A percentile compares a stretch with the other conserved stretches of the same genome.
These are phyloP conservation scores for Alsophila aescularia DNA, from an alignment of 2,888 invertebrate genomes.

Conservation along the genomic window DNA sequence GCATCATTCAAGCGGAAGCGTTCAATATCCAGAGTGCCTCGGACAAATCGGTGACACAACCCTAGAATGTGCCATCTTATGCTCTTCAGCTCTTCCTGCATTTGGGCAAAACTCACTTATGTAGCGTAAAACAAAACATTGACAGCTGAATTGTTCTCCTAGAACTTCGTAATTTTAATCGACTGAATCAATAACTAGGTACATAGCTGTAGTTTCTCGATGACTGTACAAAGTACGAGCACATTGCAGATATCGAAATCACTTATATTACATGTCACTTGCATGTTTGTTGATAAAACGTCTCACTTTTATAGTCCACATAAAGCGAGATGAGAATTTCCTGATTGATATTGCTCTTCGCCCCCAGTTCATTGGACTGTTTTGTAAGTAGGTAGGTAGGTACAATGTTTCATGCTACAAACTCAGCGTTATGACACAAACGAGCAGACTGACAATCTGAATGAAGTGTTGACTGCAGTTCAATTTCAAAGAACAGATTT, in stretches of 20 bases:
- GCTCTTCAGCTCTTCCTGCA: no score
- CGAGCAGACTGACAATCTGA: constrained; percentile 34
- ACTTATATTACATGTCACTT: constrained; percentile 18
- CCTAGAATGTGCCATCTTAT: no score
- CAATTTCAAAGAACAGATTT: constrained; percentile 8
- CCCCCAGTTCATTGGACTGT: constrained; percentile 50
- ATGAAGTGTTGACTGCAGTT: constrained; percentile 38
- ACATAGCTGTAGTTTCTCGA: background rate
- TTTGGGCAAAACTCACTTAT: no score
- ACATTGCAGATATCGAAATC: background rate
- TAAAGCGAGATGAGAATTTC: constrained; percentile 61
- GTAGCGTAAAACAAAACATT: no score
- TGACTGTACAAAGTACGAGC: constrained; percentile 14
- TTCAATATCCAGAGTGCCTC: no score
- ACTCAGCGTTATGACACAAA: constrained; percentile 31
- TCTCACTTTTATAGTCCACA: constrained; percentile 57
- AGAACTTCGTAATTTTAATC: no score
- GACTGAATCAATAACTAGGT: background rate
- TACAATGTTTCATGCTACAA: constrained; percentile 53
- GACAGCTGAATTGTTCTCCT: no score
- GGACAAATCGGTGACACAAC: no score
- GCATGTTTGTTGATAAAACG: constrained; percentile 49
- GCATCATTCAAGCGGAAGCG: no score
- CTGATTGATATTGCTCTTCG: constrained; percentile 63
- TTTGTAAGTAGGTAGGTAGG: constrained; percentile 37